Evolutionary conservation across 2,888 invertebrate species (phyloP).

Genomic region (Cerceris ruficornis): DNA sequence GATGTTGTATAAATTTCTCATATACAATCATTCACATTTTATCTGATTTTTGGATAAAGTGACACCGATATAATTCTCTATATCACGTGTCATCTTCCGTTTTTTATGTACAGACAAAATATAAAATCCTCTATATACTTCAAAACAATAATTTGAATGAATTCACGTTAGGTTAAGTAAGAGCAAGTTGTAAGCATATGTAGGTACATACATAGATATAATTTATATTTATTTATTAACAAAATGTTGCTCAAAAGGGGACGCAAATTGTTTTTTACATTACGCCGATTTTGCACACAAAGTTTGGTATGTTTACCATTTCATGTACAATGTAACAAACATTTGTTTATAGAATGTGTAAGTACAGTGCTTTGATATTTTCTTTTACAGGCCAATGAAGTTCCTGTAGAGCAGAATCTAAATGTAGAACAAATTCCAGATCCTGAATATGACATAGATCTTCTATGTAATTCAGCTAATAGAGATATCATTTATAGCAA

Average conservation of each 20-base stretch:
- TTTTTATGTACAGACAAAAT: neutral
- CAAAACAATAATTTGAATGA: neutral
- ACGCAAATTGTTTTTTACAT: conserved; percentile 40
- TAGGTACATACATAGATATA: neutral
- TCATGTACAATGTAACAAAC: neutral
- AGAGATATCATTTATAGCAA: conserved; percentile 85
- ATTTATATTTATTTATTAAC: neutral
- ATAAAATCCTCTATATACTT: neutral
- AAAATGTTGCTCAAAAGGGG: conserved; percentile 53
- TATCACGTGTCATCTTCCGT: neutral
- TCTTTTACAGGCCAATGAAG: conserved; percentile 26
- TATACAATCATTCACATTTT: neutral
- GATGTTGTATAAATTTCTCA: neutral
- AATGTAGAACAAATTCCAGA: conserved; percentile 67
- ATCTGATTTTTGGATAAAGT: neutral
- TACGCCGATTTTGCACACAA: conserved; percentile 40
- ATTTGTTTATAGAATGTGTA: neutral
- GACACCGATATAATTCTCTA: conserved; percentile 2
- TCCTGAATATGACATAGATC: conserved; percentile 84
- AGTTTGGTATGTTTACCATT: conserved; percentile 48
- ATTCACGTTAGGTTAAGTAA: conserved; percentile 11
- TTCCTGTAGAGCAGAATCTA: neutral
- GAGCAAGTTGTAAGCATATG: neutral
- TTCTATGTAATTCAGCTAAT: conserved; percentile 86
- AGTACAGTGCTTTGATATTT: neutral